These are phyloP conservation scores for Passer montanus DNA, from an alignment of 2,113 vertebrate genomes.

Conservation along the genomic window DNA sequence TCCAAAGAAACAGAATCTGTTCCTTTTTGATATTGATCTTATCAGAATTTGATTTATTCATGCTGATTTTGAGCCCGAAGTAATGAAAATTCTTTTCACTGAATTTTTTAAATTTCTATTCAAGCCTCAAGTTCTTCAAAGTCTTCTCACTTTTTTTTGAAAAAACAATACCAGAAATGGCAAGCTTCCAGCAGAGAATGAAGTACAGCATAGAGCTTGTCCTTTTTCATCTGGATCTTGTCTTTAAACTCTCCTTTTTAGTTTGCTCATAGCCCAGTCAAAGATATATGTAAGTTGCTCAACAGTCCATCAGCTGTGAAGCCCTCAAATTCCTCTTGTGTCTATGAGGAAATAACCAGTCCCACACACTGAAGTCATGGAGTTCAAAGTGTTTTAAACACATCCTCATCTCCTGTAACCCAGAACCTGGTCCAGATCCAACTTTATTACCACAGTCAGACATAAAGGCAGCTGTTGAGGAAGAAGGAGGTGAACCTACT, in stretches of 20 bases:
- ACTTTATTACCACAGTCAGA: not conserved
- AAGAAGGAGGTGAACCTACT: not conserved
- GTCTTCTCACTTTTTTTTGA: not conserved
- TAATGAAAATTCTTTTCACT: not conserved
- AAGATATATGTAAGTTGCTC: not conserved
- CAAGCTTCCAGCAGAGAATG: not conserved
- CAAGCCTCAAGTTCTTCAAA: not conserved
- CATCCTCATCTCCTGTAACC: not conserved
- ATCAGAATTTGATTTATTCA: not conserved
- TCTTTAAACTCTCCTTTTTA: not conserved
- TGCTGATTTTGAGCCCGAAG: not conserved
- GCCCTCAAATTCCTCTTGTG: not conserved
- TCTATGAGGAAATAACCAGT: not conserved
- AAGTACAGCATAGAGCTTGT: not conserved
- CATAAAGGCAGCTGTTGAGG: not conserved
- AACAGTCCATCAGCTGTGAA: not conserved
- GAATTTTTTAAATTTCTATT: not conserved
- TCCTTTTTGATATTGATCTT: not conserved
- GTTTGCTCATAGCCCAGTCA: not conserved
- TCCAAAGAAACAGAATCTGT: not conserved
- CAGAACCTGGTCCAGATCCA: not conserved
- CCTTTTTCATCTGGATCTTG: not conserved
- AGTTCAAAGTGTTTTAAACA: constrained; percentile 5
- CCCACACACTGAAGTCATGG: not conserved
- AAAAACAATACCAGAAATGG: not conserved